Evolutionary conservation across 1,140 invertebrate species (phyloP).

Genomic region (Ditylenchus dipsaci): DNA sequence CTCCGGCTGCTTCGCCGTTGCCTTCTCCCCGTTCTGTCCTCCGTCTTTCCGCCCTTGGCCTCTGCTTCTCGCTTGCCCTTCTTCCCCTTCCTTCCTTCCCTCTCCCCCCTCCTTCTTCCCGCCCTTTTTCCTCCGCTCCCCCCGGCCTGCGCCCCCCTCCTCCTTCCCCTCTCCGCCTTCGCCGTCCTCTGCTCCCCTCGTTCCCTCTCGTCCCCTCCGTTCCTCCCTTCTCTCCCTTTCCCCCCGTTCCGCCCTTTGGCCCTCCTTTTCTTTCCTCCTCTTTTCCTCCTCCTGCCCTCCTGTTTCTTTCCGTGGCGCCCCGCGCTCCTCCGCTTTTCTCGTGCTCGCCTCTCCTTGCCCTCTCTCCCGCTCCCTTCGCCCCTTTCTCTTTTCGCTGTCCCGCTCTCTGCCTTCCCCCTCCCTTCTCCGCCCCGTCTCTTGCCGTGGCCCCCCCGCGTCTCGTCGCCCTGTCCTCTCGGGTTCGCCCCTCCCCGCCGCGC

Average conservation of each 20-base stretch:
- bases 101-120: background rate
- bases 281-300: background rate
- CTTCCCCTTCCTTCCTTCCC: background rate
- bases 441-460: background rate
- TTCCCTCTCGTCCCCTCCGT: too few relatives aligned
- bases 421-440: background rate
- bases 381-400: background rate
- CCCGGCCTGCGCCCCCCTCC: background rate
- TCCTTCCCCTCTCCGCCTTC: background rate
- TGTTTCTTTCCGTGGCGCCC: background rate
- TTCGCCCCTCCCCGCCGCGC: background rate
- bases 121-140: background rate
- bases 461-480: background rate
- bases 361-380: background rate
- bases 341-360: background rate
- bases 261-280: background rate
- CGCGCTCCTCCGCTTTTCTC: background rate
- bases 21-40: background rate
- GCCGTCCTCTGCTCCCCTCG: background rate
- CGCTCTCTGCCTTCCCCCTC: background rate
- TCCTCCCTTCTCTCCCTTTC: too few relatives aligned
- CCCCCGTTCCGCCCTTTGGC: background rate
- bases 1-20: background rate
- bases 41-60: background rate
- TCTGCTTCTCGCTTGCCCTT: too few relatives aligned